A percentile compares a stretch with the other conserved stretches of the same genome.
Conservation (phyloP, 53 echinoderm and acorn worm species). For the Patiria pectinifera region DNA sequence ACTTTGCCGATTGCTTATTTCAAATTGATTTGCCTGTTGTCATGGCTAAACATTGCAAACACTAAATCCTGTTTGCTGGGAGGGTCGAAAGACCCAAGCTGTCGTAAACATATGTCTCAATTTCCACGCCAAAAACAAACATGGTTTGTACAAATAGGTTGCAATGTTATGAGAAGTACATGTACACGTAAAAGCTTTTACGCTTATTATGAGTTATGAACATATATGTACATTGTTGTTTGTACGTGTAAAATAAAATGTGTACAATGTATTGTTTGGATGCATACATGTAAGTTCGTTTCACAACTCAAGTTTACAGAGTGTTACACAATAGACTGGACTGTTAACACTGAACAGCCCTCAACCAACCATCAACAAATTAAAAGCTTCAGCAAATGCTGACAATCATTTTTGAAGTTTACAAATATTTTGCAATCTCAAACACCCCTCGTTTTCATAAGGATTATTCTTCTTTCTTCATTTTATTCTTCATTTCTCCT, state of each 20-base stretch:
- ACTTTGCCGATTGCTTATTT: constrained; percentile 43
- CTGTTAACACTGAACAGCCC: not conserved
- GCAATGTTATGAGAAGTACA: not conserved
- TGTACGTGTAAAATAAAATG: not conserved
- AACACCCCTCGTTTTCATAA: too few species aligned
- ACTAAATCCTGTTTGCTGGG: not conserved
- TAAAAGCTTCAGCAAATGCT: not conserved
- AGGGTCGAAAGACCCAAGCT: constrained; percentile 4
- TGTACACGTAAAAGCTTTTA: not conserved
- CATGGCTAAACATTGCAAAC: constrained; percentile 49
- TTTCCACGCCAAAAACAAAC: constrained; percentile 51
- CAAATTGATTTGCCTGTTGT: constrained; percentile 47
- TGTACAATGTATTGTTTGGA: not conserved
- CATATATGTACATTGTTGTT: not conserved
- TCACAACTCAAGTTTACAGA: not conserved
- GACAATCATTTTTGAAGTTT: not conserved
- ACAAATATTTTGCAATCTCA: not conserved
- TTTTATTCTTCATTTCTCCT: not conserved
- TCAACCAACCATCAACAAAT: not conserved
- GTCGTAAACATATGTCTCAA: constrained; percentile 42
- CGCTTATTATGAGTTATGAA: not conserved
- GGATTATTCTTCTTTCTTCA: not conserved
- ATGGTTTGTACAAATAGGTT: not conserved
- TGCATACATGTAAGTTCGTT: not conserved
- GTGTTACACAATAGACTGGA: not conserved